Percentiles rank a stretch among this genome's conserved stretches.
phyloP scores from a whole-genome alignment of 1,140 invertebrate genomes.

The Pinna nobilis region DNA sequence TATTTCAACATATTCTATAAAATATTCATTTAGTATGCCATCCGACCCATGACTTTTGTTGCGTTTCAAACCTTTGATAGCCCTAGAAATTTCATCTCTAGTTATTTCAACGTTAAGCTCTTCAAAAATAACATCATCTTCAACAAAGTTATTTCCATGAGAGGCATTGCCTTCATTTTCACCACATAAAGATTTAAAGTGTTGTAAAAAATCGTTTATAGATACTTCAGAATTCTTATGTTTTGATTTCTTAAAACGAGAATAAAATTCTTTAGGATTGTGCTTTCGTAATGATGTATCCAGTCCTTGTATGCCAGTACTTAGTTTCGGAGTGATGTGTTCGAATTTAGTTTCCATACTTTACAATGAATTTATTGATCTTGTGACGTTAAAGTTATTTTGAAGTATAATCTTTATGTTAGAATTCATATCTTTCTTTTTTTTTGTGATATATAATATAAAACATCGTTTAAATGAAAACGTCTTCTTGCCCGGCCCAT shows the following conservation, averaged over 20 bases:
- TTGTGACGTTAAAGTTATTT: no score
- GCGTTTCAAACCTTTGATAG: not conserved
- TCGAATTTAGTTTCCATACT: no score
- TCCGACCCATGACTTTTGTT: not conserved
- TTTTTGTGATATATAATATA: no score
- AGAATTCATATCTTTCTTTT: no score
- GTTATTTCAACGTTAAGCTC: not conserved
- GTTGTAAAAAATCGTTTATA: not conserved
- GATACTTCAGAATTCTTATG: not conserved
- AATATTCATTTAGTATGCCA: constrained; percentile 16
- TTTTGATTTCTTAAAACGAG: not conserved
- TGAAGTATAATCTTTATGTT: no score
- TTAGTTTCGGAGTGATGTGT: no score
- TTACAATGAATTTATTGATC: no score
- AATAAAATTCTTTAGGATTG: constrained; percentile 1
- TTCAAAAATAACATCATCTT: not conserved
- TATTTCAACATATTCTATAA: not conserved
- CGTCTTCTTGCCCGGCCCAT: no score
- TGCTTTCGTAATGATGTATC: not conserved
- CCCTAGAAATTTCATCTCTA: not conserved
- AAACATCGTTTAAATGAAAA: no score
- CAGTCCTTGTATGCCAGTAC: no score
- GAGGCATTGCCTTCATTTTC: not conserved
- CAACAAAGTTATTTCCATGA: not conserved
- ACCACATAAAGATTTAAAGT: constrained; percentile 1